Evolutionary conservation across 2,888 invertebrate genomes (phyloP).

Genomic region (Chrysolina americana): DNA sequence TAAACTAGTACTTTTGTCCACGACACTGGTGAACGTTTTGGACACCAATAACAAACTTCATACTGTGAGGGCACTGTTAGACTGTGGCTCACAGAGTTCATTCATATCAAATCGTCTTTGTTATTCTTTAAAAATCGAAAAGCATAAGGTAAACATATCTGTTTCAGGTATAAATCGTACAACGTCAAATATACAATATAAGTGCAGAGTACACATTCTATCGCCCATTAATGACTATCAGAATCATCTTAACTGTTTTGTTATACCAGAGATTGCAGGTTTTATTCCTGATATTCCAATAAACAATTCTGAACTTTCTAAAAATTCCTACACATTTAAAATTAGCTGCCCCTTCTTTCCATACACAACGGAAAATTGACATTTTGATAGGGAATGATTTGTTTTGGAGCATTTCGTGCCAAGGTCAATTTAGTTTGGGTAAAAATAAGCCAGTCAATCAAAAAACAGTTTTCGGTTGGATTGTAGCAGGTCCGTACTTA

Average conservation of each 20-base stretch:
- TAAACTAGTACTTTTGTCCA: not conserved
- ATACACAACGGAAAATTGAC: not conserved
- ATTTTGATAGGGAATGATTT: not conserved
- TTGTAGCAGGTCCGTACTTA: not conserved
- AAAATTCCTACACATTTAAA: not conserved
- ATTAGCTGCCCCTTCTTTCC: too few species aligned
- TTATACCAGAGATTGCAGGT: not conserved
- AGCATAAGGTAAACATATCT: not conserved
- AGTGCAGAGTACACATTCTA: not conserved
- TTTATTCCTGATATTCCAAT: not conserved
- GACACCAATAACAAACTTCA: not conserved
- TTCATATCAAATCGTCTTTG: not conserved
- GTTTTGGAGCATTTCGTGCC: not conserved
- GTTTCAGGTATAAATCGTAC: not conserved
- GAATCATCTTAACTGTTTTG: not conserved
- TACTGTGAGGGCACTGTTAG: not conserved
- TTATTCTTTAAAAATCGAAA: not conserved
- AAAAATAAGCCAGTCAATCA: not conserved
- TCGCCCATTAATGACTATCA: not conserved
- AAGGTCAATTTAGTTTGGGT: not conserved
- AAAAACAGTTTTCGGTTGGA: not conserved
- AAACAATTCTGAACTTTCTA: not conserved
- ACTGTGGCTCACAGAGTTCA: not conserved
- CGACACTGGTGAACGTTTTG: not conserved
- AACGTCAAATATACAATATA: not conserved